Evolutionary conservation across 2,113 vertebrate genomes (phyloP).

Genomic region (Spilogale gracilis): DNA sequence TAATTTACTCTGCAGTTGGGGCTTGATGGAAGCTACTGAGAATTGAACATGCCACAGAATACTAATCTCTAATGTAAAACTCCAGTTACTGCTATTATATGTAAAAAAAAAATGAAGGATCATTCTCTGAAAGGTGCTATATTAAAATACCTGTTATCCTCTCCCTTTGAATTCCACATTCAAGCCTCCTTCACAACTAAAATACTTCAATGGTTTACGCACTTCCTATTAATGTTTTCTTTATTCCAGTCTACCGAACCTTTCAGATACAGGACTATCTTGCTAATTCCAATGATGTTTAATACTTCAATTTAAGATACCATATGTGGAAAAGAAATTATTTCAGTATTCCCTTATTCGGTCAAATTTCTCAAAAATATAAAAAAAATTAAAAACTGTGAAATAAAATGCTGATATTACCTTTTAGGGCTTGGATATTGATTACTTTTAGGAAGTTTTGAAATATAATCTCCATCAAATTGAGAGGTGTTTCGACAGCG

Average conservation of each 20-base stretch:
- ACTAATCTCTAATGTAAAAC: neutral
- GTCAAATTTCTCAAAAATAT: conserved; percentile 44
- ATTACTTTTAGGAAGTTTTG: conserved; percentile 94
- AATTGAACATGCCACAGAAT: neutral
- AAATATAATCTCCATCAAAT: conserved; percentile 85
- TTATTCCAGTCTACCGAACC: neutral
- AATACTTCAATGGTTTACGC: neutral
- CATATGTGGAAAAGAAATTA: neutral
- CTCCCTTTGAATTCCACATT: neutral
- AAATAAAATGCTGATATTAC: conserved; percentile 79
- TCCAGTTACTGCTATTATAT: neutral
- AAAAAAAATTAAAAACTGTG: neutral
- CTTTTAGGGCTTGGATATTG: conserved; percentile 98
- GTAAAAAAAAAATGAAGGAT: conserved; percentile 12
- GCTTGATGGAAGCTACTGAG: neutral
- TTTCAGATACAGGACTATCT: neutral
- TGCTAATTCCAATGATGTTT: neutral
- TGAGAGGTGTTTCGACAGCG: conserved; percentile 91
- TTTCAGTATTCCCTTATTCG: neutral
- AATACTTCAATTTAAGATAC: conserved; percentile 48
- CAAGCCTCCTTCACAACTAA: neutral
- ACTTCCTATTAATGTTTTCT: conserved; percentile 13
- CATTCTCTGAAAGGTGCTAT: neutral
- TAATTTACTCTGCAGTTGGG: neutral
- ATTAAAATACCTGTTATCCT: conserved; percentile 22